Evolutionary conservation across 2,797 vertebrate species (phyloP).

Genomic region (Fistularia tabacaria): DNA sequence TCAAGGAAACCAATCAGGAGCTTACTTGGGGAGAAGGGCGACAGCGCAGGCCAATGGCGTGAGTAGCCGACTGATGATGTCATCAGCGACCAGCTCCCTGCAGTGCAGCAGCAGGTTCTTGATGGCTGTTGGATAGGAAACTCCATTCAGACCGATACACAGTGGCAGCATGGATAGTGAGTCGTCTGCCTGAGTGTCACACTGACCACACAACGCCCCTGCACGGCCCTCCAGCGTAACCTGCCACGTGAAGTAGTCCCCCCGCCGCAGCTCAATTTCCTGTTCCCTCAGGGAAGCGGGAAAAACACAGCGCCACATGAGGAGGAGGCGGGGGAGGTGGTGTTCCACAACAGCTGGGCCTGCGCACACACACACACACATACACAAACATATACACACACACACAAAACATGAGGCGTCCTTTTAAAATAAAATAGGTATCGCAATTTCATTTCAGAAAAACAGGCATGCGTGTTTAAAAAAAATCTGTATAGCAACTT

Average conservation of each 20-base stretch:
- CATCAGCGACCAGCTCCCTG: constrained; percentile 82
- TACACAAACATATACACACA: constrained; percentile 4
- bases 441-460: too few relatives aligned
- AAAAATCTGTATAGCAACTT: too few relatives aligned
- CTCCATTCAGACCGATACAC: background rate
- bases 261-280: constrained; percentile 84
- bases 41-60: constrained; percentile 83
- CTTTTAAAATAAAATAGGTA: too few relatives aligned
- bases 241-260: constrained; percentile 94
- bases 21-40: constrained; percentile 85
- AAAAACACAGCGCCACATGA: constrained; percentile 88
- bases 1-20: constrained; percentile 10
- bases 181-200: background rate
- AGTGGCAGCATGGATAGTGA: background rate
- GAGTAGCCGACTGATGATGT: constrained; percentile 80
- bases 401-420: background rate
- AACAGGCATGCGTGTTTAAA: background rate
- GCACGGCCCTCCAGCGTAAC: constrained; percentile 89
- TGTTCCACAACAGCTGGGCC: constrained; percentile 84
- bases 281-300: constrained; percentile 83
- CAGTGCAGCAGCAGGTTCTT: constrained; percentile 86
- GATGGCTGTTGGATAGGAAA: constrained; percentile 63
- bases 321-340: constrained; percentile 81
- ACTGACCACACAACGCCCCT: constrained; percentile 78
- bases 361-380: constrained; percentile 39